These are phyloP conservation scores for Itoplectis maculator DNA, from an alignment of 2,888 invertebrate genomes.

Conservation along the genomic window DNA sequence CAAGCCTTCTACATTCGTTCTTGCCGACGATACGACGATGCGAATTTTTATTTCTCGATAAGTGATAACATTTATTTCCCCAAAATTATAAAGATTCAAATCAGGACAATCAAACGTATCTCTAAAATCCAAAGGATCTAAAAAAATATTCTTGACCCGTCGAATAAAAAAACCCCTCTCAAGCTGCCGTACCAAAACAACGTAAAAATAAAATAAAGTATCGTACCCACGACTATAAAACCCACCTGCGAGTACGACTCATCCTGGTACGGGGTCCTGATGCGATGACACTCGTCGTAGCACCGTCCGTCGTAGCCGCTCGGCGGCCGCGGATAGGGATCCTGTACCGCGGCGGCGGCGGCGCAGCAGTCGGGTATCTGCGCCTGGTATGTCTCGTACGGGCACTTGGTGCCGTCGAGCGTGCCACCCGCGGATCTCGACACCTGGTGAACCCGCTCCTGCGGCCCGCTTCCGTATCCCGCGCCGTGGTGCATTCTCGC, in stretches of 20 bases:
- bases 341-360: slow-evolving; percentile 84
- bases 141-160: no score
- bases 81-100: no score
- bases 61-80: no score
- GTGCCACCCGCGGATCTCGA: slow-evolving; percentile 73
- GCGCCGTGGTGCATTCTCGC: slow-evolving; percentile 81
- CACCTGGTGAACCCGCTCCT: slow-evolving; percentile 80
- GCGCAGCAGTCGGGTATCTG: slow-evolving; percentile 84
- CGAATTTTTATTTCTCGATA: no score
- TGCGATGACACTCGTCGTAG: slow-evolving; percentile 82
- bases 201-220: no score
- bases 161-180: no score
- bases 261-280: slow-evolving; percentile 81
- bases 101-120: no score
- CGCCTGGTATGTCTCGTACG: slow-evolving; percentile 83
- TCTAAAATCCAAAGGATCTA: no score
- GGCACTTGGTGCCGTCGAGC: slow-evolving; percentile 77
- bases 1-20: no score
- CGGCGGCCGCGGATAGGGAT: slow-evolving; percentile 84
- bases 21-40: no score
- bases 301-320: slow-evolving; percentile 82
- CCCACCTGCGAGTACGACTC: slow-evolving; percentile 81
- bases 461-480: slow-evolving; percentile 81
- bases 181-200: no score
- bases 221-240: no score